Conservation (phyloP, 2,113 vertebrate species). For the Callocephalon fimbriatum region DNA sequence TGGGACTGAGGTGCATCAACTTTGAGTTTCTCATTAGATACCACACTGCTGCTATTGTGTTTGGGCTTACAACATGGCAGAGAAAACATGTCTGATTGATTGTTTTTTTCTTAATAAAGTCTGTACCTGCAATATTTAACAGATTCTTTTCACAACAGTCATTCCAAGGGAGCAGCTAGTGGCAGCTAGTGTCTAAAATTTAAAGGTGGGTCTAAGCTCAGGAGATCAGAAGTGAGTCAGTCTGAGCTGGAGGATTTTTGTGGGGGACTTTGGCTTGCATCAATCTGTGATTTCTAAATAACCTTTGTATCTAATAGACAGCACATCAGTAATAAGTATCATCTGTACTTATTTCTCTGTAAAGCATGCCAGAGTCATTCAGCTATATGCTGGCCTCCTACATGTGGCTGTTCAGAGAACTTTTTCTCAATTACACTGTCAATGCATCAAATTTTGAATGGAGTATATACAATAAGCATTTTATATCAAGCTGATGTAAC, state of each 20-base stretch:
- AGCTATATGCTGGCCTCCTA: not conserved
- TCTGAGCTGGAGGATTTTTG: not conserved
- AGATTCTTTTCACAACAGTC: slow-evolving; percentile 19
- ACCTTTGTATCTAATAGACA: not conserved
- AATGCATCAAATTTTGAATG: not conserved
- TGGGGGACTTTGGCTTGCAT: not conserved
- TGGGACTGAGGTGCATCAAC: not conserved
- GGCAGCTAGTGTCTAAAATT: not conserved
- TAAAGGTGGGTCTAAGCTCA: not conserved
- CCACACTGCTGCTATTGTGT: not conserved
- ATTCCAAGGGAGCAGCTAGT: not conserved
- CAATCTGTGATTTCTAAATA: not conserved
- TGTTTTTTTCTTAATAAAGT: slow-evolving; percentile 41
- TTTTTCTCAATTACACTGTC: not conserved
- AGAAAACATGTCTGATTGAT: not conserved
- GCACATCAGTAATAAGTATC: not conserved
- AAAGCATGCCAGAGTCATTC: not conserved
- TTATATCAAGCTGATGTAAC: not conserved
- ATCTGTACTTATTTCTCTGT: not conserved
- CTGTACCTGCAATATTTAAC: slow-evolving; percentile 41
- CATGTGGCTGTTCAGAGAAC: not conserved
- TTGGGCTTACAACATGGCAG: not conserved
- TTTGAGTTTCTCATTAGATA: not conserved
- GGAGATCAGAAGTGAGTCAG: not conserved
- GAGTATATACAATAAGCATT: not conserved